Base-by-base conservation (phyloP, 2,888 invertebrate genomes). In the Leptinotarsa juncta region DNA sequence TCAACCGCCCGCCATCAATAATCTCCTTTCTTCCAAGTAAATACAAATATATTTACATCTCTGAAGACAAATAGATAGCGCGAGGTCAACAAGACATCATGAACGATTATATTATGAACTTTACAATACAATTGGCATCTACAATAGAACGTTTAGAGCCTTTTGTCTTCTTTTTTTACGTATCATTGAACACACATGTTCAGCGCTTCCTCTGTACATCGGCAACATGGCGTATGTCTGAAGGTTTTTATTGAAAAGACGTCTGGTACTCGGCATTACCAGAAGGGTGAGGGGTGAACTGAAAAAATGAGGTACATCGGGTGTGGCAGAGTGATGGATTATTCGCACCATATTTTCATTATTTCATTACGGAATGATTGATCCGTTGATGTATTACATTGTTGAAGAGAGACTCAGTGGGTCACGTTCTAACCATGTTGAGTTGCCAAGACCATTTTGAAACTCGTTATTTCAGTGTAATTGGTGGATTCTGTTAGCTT, bases 21-120 rank as follows among this genome's bases (percentile, higher is more conserved):
- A 57, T 57, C 3, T 12, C 57, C 14, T 15, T 57, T 20, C 23
- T 57, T 57, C 26, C 57, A 48, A 53, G 55, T 51, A 68, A 68
- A 68, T 51, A 69, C 18, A 68, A 68, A 69, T 69, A 69, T 69
- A 69, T 69, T 69, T 69, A 69, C 69, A 57, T 20, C 51, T 14
- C 49, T 5, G 57, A 60, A 49, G 60, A 57, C 57, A 23, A 57
- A 14, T 48, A 50, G 71, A 71, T 71, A 71, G 53, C 55, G 53
- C 18, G 66, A n/a, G 71, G 71, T 71, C 71, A 71, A 66, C 49
- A 66, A 66, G 48, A 65, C 32, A 20, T 50, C 65, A 16, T 65
- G 51, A 48, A 65, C 65, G 65, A 71, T 71, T 65, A 62, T 62
- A 48, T 18, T 48, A 48, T 69, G 18, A 42, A 42, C 42, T 69